Percentiles rank a stretch among this genome's conserved stretches.
Conservation (phyloP, 2,797 vertebrate species). For the Gallinago stenura region DNA sequence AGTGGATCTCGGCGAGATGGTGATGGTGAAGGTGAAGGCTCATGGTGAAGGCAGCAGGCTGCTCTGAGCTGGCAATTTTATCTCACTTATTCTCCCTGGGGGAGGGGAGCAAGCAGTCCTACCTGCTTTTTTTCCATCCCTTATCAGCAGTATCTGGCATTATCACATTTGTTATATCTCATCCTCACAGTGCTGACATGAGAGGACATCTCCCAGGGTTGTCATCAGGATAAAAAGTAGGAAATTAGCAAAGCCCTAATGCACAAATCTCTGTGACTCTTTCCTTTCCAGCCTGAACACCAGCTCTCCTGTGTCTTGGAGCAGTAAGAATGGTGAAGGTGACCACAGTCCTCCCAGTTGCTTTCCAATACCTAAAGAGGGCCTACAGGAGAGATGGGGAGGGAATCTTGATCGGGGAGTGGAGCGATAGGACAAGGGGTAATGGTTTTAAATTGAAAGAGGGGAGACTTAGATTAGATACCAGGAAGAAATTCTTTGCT, state of each 20-base stretch:
- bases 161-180: neutral
- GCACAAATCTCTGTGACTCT: accelerated
- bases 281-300: neutral
- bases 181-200: neutral
- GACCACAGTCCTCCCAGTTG: neutral
- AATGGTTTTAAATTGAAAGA: neutral
- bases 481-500: neutral
- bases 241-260: neutral
- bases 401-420: neutral
- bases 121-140: neutral
- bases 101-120: neutral
- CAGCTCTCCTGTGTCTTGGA: neutral
- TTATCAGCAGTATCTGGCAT: slow-evolving; percentile 40
- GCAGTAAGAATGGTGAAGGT: neutral
- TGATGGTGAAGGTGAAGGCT: neutral
- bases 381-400: neutral
- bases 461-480: neutral
- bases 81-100: neutral
- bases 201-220: neutral
- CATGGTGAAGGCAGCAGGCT: neutral
- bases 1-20: neutral
- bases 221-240: neutral
- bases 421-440: neutral
- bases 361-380: neutral
- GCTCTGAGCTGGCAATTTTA: neutral